Percentiles rank a stretch among this genome's conserved stretches.
These are phyloP conservation scores for Drosophila ezoana DNA, from an alignment of 2,888 invertebrate species.

Conservation along the genomic window DNA sequence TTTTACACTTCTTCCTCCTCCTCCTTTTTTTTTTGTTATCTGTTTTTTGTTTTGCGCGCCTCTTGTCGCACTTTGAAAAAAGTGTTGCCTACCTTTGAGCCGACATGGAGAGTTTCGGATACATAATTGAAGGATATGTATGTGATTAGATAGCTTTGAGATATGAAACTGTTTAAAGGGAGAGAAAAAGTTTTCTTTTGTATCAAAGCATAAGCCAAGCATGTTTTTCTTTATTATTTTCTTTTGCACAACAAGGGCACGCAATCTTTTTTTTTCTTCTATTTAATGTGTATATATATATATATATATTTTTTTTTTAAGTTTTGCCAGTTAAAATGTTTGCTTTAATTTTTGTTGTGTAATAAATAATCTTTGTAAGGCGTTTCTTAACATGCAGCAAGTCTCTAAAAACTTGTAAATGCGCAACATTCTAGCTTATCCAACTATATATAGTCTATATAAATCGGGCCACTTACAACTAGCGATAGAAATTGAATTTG, in stretches of 20 bases:
- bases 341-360: slow-evolving; percentile 17
- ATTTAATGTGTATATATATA: slow-evolving; percentile 3
- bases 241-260: slow-evolving; percentile 42
- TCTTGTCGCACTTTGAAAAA: slow-evolving; percentile 13
- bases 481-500: slow-evolving; percentile 48
- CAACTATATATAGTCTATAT: slow-evolving; percentile 26
- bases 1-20: not conserved
- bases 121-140: slow-evolving; percentile 20
- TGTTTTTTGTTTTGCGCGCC: slow-evolving; percentile 20
- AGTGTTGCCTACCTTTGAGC: slow-evolving; percentile 31
- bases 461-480: slow-evolving; percentile 21
- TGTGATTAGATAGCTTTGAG: slow-evolving; percentile 13
- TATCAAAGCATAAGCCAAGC: slow-evolving; percentile 20
- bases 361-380: slow-evolving; percentile 68
- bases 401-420: slow-evolving; percentile 51
- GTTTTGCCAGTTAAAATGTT: slow-evolving; percentile 22
- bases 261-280: slow-evolving; percentile 16
- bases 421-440: slow-evolving; percentile 43
- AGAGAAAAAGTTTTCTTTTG: not conserved
- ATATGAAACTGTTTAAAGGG: slow-evolving; percentile 25
- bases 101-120: not conserved
- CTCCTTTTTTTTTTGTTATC: slow-evolving; percentile 2
- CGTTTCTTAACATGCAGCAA: slow-evolving; percentile 63
- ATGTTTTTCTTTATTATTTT: not conserved
- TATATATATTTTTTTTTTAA: not conserved